Conservation (phyloP, 2,888 invertebrate species). For the Molorchus minor region DNA sequence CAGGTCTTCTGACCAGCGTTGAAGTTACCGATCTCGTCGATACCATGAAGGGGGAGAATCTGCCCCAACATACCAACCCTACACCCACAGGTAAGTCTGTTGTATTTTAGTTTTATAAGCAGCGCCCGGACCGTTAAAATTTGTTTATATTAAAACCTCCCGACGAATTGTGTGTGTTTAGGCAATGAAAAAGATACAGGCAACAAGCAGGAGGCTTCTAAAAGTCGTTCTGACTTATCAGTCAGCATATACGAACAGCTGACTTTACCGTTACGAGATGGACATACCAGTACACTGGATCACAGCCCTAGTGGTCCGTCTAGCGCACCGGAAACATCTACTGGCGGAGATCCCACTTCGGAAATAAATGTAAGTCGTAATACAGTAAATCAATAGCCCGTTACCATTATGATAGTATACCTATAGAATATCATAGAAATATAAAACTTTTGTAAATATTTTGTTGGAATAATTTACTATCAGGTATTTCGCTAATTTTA, state of each 20-base stretch:
- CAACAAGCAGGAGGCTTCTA: slow-evolving; percentile 67
- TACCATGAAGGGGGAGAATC: slow-evolving; percentile 75
- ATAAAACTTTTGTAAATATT: too few relatives aligned
- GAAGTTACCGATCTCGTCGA: slow-evolving; percentile 82
- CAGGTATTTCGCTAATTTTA: slow-evolving; percentile 20
- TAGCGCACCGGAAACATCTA: slow-evolving; percentile 47
- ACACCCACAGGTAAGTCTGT: slow-evolving; percentile 54
- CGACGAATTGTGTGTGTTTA: slow-evolving; percentile 29
- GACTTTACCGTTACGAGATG: slow-evolving; percentile 72
- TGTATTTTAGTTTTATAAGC: background rate
- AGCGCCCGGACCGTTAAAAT: background rate
- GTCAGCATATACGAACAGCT: slow-evolving; percentile 78
- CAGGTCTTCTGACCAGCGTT: slow-evolving; percentile 74
- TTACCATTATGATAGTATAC: background rate
- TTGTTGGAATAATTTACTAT: too few relatives aligned
- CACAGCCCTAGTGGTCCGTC: slow-evolving; percentile 60
- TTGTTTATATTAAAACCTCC: background rate
- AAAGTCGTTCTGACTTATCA: slow-evolving; percentile 75
- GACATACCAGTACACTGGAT: slow-evolving; percentile 58
- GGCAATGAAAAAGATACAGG: slow-evolving; percentile 65
- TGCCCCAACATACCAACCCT: slow-evolving; percentile 60
- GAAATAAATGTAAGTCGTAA: slow-evolving; percentile 62
- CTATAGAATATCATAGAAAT: too few relatives aligned
- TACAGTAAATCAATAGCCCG: background rate
- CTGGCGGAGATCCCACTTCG: slow-evolving; percentile 57